Base-by-base conservation (phyloP, 1,140 invertebrate genomes). In the Caenorhabditis tropicalis region DNA sequence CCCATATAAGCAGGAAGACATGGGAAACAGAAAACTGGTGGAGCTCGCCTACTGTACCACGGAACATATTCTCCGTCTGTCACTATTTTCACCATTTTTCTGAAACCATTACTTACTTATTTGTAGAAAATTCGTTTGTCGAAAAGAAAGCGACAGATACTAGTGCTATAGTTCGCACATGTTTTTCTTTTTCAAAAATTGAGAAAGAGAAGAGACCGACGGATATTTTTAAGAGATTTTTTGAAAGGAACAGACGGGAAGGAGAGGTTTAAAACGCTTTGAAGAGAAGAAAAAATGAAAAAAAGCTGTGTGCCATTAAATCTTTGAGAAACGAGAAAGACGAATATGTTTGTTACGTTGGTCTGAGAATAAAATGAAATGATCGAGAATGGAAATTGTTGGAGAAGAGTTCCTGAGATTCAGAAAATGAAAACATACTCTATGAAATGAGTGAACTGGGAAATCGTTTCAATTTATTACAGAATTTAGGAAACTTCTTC, bases 1-100 rank as follows among this genome's bases (percentile, higher is more conserved):
- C 87, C 87, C 27, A 86, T 86, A 81, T 90, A 90, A 39, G 85
- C 84, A 16, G 89, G 90, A 19, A 90, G 29, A 81, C 90, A 91
- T 51, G 90, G 89, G n/a, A 88, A 86, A 53, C 89, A 90, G 81
- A 90, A 90, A 2, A 91, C 87, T 15, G 89, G 89, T 16, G 86
- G 87, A 7, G 86, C 84, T 36, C 90, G 53, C 46, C 87, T 82
- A 19, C 84, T 80, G 83, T 90, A 90, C 89, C 89, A 90, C 7
- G 89, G 89, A n/a, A 86, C 87, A 74, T 91, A 90, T 79, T 90
- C 84, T 12, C 84, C 83, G n/a, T 84, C 83, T 29, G 83, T 56
- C 19, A 70, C 65, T 29, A 84, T 80, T 21, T 65, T 56, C 15
- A 84, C 79, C 83, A 82, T 82, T 82, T 9, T 29, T 27, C 65